Evolutionary conservation across 1,140 invertebrate genomes (phyloP), one percentile per base, ranked within the genome.

Genomic region (Drosophila novamexicana): DNA sequence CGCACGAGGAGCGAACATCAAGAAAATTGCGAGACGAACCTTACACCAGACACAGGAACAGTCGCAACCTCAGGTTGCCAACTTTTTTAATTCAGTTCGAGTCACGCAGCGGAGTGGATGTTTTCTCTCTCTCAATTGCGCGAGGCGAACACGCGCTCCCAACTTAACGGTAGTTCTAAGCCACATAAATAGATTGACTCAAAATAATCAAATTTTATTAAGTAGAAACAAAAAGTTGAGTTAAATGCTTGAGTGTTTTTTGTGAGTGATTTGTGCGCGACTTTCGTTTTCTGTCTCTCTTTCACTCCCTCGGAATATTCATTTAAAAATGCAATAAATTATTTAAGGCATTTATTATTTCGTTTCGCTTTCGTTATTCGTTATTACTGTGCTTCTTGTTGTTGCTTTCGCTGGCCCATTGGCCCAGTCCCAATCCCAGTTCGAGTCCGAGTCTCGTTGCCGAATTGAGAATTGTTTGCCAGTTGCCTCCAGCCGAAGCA

Each of bases 71-170:
- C 50, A 70, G 67, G 70, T 37, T 71, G 78, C 54, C 74, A 68
- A 67, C 65, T 77, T 83, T 29, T 88, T 90, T 75, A 91, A 91
- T 91, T 76, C 78, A 91, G 88, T 88, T 91, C 69, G 75, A 91
- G 88, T 77, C 80, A 81, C 62, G 62, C 72, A 76, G 58, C 88
- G 72, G 68, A 84, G 82, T 81, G 78, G 80, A 84, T 78, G 78
- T 49, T 65, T 18, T 49, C n/a, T 42, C 49, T 65, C 37, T 36
- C 36, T 49, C 16, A 12, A 4, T 22, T n/a, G 12, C 45, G 44
- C 36, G 16, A 14, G 44, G 45, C 45, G 10, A 34, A 12, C 45
- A 18, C 59, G 45, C 44, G 59, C 14, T 62, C 8, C 32, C 8
- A 7, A 36, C 32, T 34, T 16, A 36, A 47, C 29, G 29, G 22